Evolutionary conservation across 2,888 invertebrate genomes (phyloP), one percentile per base, ranked within the genome.

Genomic region (Eudasyphora cyanicolor): DNA sequence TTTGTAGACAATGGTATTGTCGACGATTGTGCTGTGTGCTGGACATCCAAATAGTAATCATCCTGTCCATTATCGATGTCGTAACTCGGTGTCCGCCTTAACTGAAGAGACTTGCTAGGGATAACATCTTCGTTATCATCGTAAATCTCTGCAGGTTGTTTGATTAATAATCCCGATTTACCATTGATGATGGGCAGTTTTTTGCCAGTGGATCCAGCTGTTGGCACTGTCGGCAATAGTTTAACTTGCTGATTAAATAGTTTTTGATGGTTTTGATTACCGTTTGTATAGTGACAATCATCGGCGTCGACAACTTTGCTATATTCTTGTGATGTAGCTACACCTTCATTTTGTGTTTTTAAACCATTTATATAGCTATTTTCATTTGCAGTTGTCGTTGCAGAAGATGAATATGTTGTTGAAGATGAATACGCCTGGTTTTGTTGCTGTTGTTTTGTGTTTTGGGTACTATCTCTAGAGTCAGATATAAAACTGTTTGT

Each of bases 101-200:
- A 71, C 45, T 70, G 38, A 32, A 71, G 70, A 76, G 83, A 78
- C 49, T 82, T 85, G 74, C 54, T 78, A 7, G 75, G 67, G 51
- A 62, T 70, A 70, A 81, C 81, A 29, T 79, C 71, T 27, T 51
- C 70, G 70, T 88, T 86, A 74, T 88, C 89, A 81, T 92, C 91
- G 79, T 89, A 91, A 38, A 91, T 89, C 84, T 92, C 91, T 19
- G 91, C 91, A 83, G 91, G 90, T 82, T 91, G 90, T 79, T 91
- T 91, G 79, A 90, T 89, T 10, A 91, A 85, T 78, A 88, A 86
- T 8, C 87, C 88, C 84, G 88, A 89, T 87, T 89, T 87, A 78
- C 85, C 85, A 89, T 90, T 91, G 87, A 91, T 89, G 80, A 88
- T 88, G 87, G 91, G 90, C 87, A 92, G 89, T 88, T 90, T 91